Percentiles rank a stretch among this genome's conserved stretches.
Conservation (phyloP, 1,140 invertebrate species). For the Atta texana region DNA sequence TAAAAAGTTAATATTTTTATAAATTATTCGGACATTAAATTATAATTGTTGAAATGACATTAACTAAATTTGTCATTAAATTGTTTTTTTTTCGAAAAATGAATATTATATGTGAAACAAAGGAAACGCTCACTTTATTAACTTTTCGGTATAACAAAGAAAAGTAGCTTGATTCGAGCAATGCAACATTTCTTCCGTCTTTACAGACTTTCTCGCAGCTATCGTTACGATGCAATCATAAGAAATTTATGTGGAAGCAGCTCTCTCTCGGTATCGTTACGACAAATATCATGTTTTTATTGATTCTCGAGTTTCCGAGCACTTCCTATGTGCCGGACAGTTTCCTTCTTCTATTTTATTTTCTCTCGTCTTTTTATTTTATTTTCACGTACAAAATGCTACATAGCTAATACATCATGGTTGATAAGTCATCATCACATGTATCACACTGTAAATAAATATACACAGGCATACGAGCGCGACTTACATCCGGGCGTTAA, state of each 20-base stretch:
- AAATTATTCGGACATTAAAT: background rate
- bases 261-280: background rate
- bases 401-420: slow-evolving; percentile 59
- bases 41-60: background rate
- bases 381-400: slow-evolving; percentile 39
- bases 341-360: slow-evolving; percentile 54
- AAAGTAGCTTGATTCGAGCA: background rate
- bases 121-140: background rate
- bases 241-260: slow-evolving; percentile 19
- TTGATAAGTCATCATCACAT: slow-evolving; percentile 14
- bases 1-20: background rate
- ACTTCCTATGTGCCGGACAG: slow-evolving; percentile 33
- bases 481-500: slow-evolving; percentile 62
- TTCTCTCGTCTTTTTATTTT: slow-evolving; percentile 40
- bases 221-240: slow-evolving; percentile 2
- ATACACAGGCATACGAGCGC: slow-evolving; percentile 27
- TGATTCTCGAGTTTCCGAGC: background rate
- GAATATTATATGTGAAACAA: background rate
- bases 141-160: background rate
- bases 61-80: background rate
- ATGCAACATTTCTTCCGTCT: background rate
- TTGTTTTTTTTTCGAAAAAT: background rate
- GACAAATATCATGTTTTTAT: slow-evolving; percentile 34
- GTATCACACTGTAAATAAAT: slow-evolving; percentile 62
- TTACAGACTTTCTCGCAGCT: background rate